phyloP scores from a whole-genome alignment of 2,888 invertebrate species.

The Calephelis perditalis region DNA sequence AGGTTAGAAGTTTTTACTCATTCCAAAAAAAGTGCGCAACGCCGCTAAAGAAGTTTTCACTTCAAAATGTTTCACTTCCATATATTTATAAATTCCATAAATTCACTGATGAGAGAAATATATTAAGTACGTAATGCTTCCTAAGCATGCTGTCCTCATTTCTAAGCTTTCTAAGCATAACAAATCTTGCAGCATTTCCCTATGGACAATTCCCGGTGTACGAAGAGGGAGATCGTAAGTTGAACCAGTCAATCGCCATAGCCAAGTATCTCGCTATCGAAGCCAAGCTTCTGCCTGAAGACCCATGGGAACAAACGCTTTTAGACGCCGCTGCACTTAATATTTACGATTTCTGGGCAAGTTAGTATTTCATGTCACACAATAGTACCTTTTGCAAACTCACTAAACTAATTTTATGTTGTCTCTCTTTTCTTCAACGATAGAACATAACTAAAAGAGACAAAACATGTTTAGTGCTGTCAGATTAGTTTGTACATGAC shows the following conservation, averaged over 20 bases:
- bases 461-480: too few relatives aligned
- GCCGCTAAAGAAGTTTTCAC: too few relatives aligned
- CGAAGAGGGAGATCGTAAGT: neutral
- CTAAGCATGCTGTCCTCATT: neutral
- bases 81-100: too few relatives aligned
- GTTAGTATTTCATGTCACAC: slow-evolving; percentile 43
- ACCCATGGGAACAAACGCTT: neutral
- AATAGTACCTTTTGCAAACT: too few relatives aligned
- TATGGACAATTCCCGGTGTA: neutral
- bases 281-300: neutral
- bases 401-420: too few relatives aligned
- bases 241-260: neutral
- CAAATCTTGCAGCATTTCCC: neutral
- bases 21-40: too few relatives aligned
- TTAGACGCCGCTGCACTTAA: neutral
- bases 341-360: slow-evolving; percentile 28
- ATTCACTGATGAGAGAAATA: too few relatives aligned
- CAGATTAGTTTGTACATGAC: too few relatives aligned
- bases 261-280: neutral
- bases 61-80: too few relatives aligned
- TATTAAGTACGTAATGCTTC: neutral
- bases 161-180: neutral
- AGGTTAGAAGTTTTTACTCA: too few relatives aligned
- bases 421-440: too few relatives aligned
- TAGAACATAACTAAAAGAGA: too few relatives aligned